These are phyloP conservation scores for Limnodromus scolopaceus DNA, from an alignment of 2,797 vertebrate genomes.

Conservation along the genomic window DNA sequence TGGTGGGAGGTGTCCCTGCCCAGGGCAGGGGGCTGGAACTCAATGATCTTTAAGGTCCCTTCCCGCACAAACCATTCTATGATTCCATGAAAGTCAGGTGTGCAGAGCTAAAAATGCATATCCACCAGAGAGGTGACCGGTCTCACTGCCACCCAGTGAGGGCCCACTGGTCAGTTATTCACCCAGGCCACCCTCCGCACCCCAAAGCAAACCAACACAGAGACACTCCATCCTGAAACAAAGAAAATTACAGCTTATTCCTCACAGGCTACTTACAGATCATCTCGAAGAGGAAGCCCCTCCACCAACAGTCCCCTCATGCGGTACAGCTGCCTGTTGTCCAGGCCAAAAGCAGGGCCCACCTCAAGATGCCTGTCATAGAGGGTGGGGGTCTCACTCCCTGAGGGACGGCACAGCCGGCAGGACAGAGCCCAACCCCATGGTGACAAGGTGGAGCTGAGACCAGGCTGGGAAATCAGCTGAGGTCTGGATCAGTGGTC, in stretches of 20 bases:
- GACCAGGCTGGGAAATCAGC: neutral
- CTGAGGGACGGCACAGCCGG: rapidly evolving
- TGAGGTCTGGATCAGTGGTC: neutral
- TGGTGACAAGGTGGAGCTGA: rapidly evolving
- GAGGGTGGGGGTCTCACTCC: rapidly evolving
- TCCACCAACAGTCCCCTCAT: neutral
- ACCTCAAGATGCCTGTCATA: rapidly evolving
- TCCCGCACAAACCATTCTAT: too few relatives aligned
- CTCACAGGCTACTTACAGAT: neutral
- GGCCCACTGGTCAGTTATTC: neutral
- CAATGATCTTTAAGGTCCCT: too few relatives aligned
- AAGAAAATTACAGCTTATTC: neutral
- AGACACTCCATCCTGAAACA: neutral
- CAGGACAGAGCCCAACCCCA: neutral
- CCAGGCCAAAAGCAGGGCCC: neutral
- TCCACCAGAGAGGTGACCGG: neutral
- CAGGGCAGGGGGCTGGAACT: too few relatives aligned
- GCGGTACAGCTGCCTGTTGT: rapidly evolving
- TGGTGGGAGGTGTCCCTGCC: too few relatives aligned
- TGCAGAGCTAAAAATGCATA: neutral
- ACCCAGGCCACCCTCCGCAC: neutral
- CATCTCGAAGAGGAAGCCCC: neutral
- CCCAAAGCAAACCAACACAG: neutral
- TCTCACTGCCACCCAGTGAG: neutral
- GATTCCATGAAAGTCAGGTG: neutral